Evolutionary conservation across 1,140 invertebrate species (phyloP), one percentile per base, ranked within the genome.

Genomic region (Drosophila rufa): DNA sequence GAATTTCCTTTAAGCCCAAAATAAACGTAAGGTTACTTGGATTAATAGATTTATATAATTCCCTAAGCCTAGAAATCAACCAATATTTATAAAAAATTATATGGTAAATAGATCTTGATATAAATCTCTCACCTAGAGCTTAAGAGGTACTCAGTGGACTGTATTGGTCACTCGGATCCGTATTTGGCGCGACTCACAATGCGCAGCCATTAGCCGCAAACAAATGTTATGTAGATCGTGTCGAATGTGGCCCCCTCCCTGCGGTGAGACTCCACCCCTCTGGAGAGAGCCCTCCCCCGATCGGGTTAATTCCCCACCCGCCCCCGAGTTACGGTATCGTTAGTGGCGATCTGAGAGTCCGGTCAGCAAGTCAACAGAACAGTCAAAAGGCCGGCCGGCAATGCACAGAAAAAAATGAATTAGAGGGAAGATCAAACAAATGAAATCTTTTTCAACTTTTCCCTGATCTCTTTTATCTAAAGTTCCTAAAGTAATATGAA

Each of bases 221-320:
- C 80, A 83, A 89, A 87, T 89, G 84, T 80, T 86, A 87, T 86
- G 83, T 83, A 86, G 83, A 86, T 86, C 83, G 80, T 76, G 76
- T 82, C 80, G 80, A 76, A 30, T 42, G 47, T 22, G 33, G 14
- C 68, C n/a, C 58, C 47, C 15, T 57, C 40, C 36, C n/a, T 55
- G 51, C 51, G 51, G 51, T 55, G 12, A 38, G 51, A 38, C 51
- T 55, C 51, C 51, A 15, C 51, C 51, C 51, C 51, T 38, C 51
- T 22, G 25, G 58, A 12, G 4, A 12, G 19, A 27, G 19, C 61
- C 46, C 46, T 40, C 40, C 40, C 25, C 38, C 19, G 27, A 43
- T 42, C 38, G 55, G 57, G 56, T 22, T 33, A 45, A 33, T 19
- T 19, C 53, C 53, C 66, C 67, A 68, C 25, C 45, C 38, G 40